phyloP scores from a whole-genome alignment of 2,888 invertebrate species.

The Amblyjoppa proteus region DNA sequence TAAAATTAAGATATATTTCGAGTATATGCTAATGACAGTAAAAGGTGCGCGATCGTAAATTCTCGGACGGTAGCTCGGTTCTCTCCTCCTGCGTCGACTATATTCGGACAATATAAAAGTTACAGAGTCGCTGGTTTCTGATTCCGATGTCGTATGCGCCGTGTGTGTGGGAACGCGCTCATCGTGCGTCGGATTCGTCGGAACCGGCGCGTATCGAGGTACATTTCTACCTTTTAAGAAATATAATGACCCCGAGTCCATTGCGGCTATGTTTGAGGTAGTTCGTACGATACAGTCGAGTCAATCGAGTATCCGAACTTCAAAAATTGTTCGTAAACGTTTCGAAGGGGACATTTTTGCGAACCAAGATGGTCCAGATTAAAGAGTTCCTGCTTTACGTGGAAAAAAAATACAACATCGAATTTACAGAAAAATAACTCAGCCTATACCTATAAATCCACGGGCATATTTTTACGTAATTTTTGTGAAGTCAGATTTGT shows the following conservation, averaged over 20 bases:
- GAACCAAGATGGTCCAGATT: too few relatives aligned
- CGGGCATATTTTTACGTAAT: too few relatives aligned
- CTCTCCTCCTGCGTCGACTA: slow-evolving; percentile 28
- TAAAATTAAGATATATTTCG: slow-evolving; percentile 72
- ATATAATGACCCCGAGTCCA: slow-evolving; percentile 24
- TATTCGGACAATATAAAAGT: slow-evolving; percentile 64
- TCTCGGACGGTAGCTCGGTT: slow-evolving; percentile 48
- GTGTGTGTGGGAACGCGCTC: slow-evolving; percentile 21
- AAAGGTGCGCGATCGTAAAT: slow-evolving; percentile 68
- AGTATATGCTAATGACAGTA: slow-evolving; percentile 72
- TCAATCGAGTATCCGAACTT: too few relatives aligned
- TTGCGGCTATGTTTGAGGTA: slow-evolving; percentile 23
- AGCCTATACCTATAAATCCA: too few relatives aligned
- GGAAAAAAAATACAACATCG: too few relatives aligned
- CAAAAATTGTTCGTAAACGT: too few relatives aligned
- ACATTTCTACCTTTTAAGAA: slow-evolving; percentile 7
- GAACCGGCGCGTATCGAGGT: slow-evolving; percentile 5
- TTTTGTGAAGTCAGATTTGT: too few relatives aligned
- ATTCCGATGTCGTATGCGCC: slow-evolving; percentile 27
- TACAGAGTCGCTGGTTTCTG: slow-evolving; percentile 55
- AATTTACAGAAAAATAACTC: too few relatives aligned
- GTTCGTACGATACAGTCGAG: too few relatives aligned
- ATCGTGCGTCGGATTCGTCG: slow-evolving; percentile 34
- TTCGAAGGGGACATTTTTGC: too few relatives aligned
- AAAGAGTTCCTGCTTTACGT: too few relatives aligned